Evolutionary conservation across 1,140 invertebrate species (phyloP).

Genomic region (Drosophila mojavensis): DNA sequence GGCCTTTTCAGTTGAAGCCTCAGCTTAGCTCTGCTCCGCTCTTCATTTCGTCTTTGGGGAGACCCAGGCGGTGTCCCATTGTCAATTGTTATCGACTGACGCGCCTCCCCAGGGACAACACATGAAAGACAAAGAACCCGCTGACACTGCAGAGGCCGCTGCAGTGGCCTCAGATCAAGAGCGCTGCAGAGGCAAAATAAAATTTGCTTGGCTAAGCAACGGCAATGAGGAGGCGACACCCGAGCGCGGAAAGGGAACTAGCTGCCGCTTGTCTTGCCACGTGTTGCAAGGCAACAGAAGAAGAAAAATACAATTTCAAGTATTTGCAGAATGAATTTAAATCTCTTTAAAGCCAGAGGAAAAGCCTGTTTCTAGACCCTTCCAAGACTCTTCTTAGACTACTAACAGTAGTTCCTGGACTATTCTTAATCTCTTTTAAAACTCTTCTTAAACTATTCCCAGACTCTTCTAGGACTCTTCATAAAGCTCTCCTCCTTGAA

Average conservation of each 20-base stretch:
- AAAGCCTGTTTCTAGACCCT: too few relatives aligned
- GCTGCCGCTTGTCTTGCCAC: not conserved
- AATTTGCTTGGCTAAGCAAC: constrained; percentile 43
- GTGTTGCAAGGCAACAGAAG: constrained; percentile 12
- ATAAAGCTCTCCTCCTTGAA: too few relatives aligned
- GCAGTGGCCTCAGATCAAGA: not conserved
- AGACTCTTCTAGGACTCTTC: too few relatives aligned
- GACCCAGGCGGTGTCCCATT: constrained; percentile 19
- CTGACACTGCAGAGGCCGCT: constrained; percentile 11
- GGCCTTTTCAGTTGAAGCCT: constrained; percentile 14
- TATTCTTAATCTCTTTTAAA: too few relatives aligned
- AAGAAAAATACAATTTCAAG: not conserved
- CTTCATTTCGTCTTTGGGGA: constrained; percentile 27
- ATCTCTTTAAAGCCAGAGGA: too few relatives aligned
- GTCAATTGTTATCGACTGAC: constrained; percentile 13
- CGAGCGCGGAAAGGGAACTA: not conserved
- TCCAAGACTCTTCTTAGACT: too few relatives aligned
- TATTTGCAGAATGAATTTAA: not conserved
- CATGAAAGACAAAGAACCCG: constrained; percentile 48
- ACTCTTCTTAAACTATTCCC: too few relatives aligned
- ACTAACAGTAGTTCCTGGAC: too few relatives aligned
- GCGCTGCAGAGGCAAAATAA: constrained; percentile 4
- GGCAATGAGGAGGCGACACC: constrained; percentile 1
- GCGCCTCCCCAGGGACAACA: constrained; percentile 22
- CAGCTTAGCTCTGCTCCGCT: not conserved